Percentiles rank a stretch among this genome's conserved stretches.
Evolutionary conservation across 1,140 invertebrate genomes (phyloP).

Genomic region (Sminthurides bifidus): DNA sequence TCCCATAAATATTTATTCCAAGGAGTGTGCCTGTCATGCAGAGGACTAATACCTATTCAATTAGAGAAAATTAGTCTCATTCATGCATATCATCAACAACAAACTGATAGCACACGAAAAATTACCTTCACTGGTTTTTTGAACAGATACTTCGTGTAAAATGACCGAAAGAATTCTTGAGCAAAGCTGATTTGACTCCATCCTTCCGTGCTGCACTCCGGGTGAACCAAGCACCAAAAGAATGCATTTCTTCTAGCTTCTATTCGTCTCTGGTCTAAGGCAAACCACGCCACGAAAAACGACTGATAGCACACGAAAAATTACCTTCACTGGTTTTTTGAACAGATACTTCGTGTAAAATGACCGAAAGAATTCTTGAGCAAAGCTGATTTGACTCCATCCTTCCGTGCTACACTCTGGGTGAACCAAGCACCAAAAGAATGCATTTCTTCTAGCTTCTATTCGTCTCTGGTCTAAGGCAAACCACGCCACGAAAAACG

Average conservation of each 20-base stretch:
- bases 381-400: conserved; percentile 36
- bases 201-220: conserved; percentile 36
- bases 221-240: conserved; percentile 53
- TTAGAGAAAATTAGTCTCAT: not conserved
- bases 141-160: conserved; percentile 51
- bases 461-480: conserved; percentile 55
- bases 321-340: conserved; percentile 47
- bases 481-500: conserved; percentile 65
- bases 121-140: conserved; percentile 48
- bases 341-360: conserved; percentile 51
- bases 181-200: conserved; percentile 37
- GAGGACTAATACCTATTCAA: conserved; percentile 13
- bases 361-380: conserved; percentile 42
- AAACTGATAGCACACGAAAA: too few relatives aligned
- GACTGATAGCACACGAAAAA: too few relatives aligned
- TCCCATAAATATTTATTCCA: conserved; percentile 19
- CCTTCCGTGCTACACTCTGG: conserved; percentile 37
- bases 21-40: conserved; percentile 6
- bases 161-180: conserved; percentile 41
- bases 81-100: not conserved
- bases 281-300: conserved; percentile 63
- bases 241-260: conserved; percentile 51
- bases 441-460: conserved; percentile 49
- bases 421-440: conserved; percentile 54
- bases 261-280: conserved; percentile 54